phyloP scores from a whole-genome alignment of 2,888 invertebrate species.

The Melinaea menophilus region DNA sequence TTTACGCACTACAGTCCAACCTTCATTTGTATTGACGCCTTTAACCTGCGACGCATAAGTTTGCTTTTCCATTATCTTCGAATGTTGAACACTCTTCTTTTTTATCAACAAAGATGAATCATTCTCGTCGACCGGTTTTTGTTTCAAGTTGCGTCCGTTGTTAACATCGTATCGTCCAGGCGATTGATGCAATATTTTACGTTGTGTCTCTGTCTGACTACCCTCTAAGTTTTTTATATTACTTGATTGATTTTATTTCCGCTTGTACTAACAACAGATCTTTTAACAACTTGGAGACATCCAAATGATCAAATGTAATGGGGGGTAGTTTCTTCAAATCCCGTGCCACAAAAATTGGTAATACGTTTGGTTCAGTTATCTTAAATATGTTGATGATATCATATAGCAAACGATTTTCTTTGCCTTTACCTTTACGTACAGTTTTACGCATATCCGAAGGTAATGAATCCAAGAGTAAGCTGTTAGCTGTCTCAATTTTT shows the following conservation, averaged over 20 bases:
- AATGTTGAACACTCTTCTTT: not conserved
- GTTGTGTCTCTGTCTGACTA: not conserved
- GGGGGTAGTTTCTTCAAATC: conserved; percentile 30
- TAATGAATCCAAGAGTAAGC: conserved; percentile 19
- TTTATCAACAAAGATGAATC: not conserved
- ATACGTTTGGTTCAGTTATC: conserved; percentile 24
- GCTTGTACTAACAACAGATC: conserved; percentile 11
- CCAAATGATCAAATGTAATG: conserved; percentile 28
- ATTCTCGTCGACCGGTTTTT: not conserved
- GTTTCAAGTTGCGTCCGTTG: not conserved
- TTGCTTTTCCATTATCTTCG: not conserved
- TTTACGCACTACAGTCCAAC: too few species aligned
- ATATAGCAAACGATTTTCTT: conserved; percentile 21
- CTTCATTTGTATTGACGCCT: too few species aligned
- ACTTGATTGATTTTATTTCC: conserved; percentile 4
- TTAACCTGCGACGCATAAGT: too few species aligned
- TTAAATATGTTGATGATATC: conserved; percentile 30
- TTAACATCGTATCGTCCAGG: not conserved
- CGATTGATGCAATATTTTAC: not conserved
- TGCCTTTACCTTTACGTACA: conserved; percentile 24
- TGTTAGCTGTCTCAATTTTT: conserved; percentile 22
- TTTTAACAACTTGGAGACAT: conserved; percentile 22
- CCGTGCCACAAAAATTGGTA: conserved; percentile 30
- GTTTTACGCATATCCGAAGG: conserved; percentile 23
- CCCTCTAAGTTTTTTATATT: not conserved